A percentile compares a stretch with the other conserved stretches of the same genome.
These are phyloP conservation scores for Trissoscelio sp. DNA, from an alignment of 2,888 invertebrate genomes.

Conservation along the genomic window DNA sequence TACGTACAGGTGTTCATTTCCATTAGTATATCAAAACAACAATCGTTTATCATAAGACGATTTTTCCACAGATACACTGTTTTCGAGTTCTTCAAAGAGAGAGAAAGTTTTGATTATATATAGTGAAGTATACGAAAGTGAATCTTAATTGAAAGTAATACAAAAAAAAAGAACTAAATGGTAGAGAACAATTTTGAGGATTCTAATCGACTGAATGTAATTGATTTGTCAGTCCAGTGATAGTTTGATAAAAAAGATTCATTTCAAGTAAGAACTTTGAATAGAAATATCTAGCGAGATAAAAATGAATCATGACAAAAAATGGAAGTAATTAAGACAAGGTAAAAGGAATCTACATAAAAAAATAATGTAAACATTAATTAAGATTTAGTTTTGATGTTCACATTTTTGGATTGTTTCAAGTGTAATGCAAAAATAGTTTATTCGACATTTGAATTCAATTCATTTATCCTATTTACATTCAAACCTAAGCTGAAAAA, in stretches of 20 bases:
- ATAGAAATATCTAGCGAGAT: background rate
- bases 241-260: background rate
- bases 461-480: too few species aligned
- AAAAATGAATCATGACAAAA: background rate
- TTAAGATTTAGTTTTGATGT: too few species aligned
- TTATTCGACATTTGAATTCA: too few species aligned
- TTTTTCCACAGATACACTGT: constrained; percentile 35
- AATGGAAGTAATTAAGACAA: too few species aligned
- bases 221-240: background rate
- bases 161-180: too few species aligned
- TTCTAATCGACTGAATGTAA: background rate
- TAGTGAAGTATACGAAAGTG: constrained; percentile 2
- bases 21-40: constrained; percentile 41
- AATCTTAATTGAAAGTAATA: background rate
- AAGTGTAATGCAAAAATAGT: too few species aligned
- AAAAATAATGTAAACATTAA: too few species aligned
- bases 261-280: background rate
- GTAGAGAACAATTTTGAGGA: background rate
- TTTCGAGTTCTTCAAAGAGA: background rate
- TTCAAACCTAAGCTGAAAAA: too few species aligned
- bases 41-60: constrained; percentile 20
- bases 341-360: too few species aligned
- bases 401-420: too few species aligned
- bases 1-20: constrained; percentile 51
- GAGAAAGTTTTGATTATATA: background rate